phyloP scores from a whole-genome alignment of 2,113 vertebrate genomes.

The Ctenomys sociabilis region DNA sequence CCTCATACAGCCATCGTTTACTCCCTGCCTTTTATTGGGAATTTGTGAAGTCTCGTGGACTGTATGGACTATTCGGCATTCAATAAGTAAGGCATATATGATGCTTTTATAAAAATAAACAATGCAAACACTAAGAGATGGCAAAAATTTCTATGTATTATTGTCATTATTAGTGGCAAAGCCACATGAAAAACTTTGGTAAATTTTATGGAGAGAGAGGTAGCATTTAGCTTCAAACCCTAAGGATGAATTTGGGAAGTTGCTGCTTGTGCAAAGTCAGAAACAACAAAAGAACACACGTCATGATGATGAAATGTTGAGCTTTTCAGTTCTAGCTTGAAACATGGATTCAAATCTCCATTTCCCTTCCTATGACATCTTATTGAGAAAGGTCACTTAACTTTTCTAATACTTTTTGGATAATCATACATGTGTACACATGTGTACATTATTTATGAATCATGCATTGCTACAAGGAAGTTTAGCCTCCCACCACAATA shows the following conservation, averaged over 20 bases:
- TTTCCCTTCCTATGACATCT: neutral
- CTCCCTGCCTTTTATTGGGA: neutral
- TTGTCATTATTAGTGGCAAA: neutral
- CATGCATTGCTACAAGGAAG: neutral
- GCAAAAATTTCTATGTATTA: neutral
- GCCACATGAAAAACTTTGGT: neutral
- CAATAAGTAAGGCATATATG: neutral
- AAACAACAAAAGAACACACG: neutral
- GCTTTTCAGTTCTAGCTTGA: neutral
- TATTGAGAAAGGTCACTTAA: neutral
- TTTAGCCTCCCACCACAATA: neutral
- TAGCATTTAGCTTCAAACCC: neutral
- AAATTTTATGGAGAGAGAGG: neutral
- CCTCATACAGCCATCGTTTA: neutral
- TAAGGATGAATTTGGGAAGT: neutral
- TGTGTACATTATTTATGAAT: neutral
- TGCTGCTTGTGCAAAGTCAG: neutral
- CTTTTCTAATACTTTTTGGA: neutral
- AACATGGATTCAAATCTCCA: neutral
- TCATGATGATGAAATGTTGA: neutral
- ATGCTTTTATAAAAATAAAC: neutral
- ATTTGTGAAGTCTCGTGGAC: neutral
- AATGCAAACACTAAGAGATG: neutral
- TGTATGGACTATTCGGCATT: neutral
- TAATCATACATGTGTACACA: rapidly evolving